Conservation (phyloP, 2,888 invertebrate genomes). For the Pegoplata infirma region DNA sequence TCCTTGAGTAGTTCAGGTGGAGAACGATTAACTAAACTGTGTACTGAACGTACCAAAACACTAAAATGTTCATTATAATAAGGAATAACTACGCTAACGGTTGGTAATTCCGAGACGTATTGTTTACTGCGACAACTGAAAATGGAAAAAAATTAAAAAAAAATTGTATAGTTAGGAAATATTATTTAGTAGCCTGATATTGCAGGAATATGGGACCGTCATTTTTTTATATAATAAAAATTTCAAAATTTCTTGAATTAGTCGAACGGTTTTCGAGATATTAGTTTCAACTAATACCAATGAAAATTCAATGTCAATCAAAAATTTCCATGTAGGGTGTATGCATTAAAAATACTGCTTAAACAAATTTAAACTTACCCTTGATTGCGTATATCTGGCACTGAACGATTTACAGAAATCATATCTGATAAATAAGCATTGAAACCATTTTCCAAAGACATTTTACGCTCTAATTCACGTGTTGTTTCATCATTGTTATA, state of each 20-base stretch:
- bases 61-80: conserved; percentile 97
- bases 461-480: conserved; percentile 80
- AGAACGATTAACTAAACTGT: conserved; percentile 90
- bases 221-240: no score
- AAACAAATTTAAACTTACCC: conserved; percentile 78
- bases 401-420: conserved; percentile 91
- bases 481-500: conserved; percentile 81
- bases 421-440: conserved; percentile 95
- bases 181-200: no score
- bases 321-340: no score
- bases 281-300: no score
- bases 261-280: no score
- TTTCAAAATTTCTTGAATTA: no score
- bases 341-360: no score
- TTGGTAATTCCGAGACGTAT: conserved; percentile 79
- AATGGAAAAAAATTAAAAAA: conserved; percentile 2
- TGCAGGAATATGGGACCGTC: no score
- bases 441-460: conserved; percentile 95
- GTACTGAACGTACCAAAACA: conserved; percentile 88
- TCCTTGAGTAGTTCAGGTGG: conserved; percentile 90
- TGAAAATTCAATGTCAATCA: no score
- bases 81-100: conserved; percentile 93
- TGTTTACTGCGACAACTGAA: conserved; percentile 71
- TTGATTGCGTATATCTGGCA: conserved; percentile 87
- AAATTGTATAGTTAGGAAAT: no score